Conservation (phyloP, 2,888 invertebrate genomes). For the Barypeithes pellucidus region DNA sequence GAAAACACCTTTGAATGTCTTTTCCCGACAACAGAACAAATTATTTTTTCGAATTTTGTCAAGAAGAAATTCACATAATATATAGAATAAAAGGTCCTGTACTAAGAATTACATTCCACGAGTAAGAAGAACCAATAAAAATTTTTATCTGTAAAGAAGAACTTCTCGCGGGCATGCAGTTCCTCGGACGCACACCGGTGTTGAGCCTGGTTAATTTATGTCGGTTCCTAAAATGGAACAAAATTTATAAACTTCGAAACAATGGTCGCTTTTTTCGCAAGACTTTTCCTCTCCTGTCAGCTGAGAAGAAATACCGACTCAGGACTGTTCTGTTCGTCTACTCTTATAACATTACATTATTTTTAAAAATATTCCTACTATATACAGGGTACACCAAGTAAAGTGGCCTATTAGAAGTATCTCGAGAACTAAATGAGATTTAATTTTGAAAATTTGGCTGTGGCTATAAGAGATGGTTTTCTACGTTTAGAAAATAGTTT, state of each 20-base stretch:
- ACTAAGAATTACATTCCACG: slow-evolving; percentile 32
- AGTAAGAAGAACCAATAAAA: slow-evolving; percentile 22
- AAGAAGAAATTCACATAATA: too few species aligned
- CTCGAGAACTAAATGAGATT: too few species aligned
- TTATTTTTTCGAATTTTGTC: too few species aligned
- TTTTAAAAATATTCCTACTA: too few species aligned
- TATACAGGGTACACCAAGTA: too few species aligned
- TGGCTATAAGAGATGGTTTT: too few species aligned
- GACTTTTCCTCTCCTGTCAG: slow-evolving; percentile 51
- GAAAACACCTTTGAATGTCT: too few species aligned
- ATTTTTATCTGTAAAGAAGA: slow-evolving; percentile 37
- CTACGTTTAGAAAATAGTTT: too few species aligned
- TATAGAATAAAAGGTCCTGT: not conserved
- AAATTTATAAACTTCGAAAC: slow-evolving; percentile 53
- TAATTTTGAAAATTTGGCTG: too few species aligned
- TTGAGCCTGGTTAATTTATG: slow-evolving; percentile 66
- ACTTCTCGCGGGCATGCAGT: slow-evolving; percentile 46
- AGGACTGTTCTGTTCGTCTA: slow-evolving; percentile 33
- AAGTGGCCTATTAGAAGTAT: too few species aligned
- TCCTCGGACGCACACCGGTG: slow-evolving; percentile 53
- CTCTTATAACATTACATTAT: not conserved
- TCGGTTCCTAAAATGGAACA: slow-evolving; percentile 67
- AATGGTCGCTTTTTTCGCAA: slow-evolving; percentile 53
- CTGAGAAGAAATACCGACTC: slow-evolving; percentile 41
- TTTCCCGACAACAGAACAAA: too few species aligned